Evolutionary conservation across 2,888 invertebrate species (phyloP), one percentile per base, ranked within the genome.

Genomic region (Drosophila ezoana): DNA sequence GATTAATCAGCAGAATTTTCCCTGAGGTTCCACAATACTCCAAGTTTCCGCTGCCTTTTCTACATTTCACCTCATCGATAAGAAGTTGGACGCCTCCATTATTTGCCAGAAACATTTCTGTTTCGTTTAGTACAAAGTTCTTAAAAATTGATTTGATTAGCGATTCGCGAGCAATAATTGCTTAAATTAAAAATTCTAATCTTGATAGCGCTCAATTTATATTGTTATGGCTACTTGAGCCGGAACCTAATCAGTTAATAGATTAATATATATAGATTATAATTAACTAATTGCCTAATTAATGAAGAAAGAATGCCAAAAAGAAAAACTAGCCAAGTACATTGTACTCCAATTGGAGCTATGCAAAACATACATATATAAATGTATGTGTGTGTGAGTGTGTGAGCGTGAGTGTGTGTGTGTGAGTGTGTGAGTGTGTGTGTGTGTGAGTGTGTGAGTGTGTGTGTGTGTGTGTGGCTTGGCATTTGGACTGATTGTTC

Each of bases 191-290:
- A 61, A 6, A 18, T 9, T 51, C 56, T 56, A 56, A 76, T 59
- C 57, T 62, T 41, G 58, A 62, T 52, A 37, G 38, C 37, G 49
- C 13, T 4, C 32, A 61, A 65, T 58, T 72, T 58, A 73, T 76
- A 44, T 52, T 41, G 44, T 66, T 76, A 58, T 58, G 47, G 23
- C 58, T 72, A 72, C 74, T 74, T 72, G 73, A 74, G 62, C 16
- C 16, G 56, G 23, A 20, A 28, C 37, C 5, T 14, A 40, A 64
- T 44, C 62, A 47, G 32, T 13, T 14, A 44, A 37, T 13, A 11
- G 16, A 63, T 64, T 63, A 49, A 44, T 18, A 45, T 18, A 45
- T 63, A 45, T 49, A 2, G 40, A 40, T 41, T 20, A 63, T 33
- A 47, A 47, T 32, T 33, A 49, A 28, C 43, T 65, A 74, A 72